These are phyloP conservation scores for Apodemia hepburni DNA, from an alignment of 2,888 invertebrate genomes.

Conservation along the genomic window DNA sequence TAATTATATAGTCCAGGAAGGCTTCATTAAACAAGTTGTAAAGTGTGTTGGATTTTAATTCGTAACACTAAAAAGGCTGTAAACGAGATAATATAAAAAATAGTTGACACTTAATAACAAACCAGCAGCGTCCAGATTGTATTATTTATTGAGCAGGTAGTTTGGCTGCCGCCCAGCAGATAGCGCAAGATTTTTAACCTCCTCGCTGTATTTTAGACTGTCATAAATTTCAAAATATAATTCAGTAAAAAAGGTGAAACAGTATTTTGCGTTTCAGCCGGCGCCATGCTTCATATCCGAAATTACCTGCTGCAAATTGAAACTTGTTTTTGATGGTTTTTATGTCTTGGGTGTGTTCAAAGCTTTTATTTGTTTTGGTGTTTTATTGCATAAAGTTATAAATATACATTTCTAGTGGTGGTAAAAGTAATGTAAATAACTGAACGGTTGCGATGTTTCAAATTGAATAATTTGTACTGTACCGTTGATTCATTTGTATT, in stretches of 20 bases:
- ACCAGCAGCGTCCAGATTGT: slow-evolving; percentile 40
- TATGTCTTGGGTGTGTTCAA: neutral
- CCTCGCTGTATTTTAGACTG: slow-evolving; percentile 59
- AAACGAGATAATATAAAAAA: neutral
- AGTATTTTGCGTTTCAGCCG: slow-evolving; percentile 36
- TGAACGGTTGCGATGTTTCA: too few relatives aligned
- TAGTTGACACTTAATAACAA: slow-evolving; percentile 9
- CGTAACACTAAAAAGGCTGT: too few relatives aligned
- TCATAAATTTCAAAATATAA: slow-evolving; percentile 68
- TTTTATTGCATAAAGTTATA: neutral
- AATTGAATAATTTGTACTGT: too few relatives aligned
- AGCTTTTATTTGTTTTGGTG: neutral
- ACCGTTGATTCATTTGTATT: too few relatives aligned
- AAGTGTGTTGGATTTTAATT: too few relatives aligned
- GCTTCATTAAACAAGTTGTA: too few relatives aligned
- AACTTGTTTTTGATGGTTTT: slow-evolving; percentile 22
- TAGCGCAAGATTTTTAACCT: slow-evolving; percentile 72
- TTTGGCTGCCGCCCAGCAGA: slow-evolving; percentile 69
- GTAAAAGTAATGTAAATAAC: too few relatives aligned
- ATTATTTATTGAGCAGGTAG: slow-evolving; percentile 75
- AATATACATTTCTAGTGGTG: too few relatives aligned
- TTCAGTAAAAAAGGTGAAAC: slow-evolving; percentile 59
- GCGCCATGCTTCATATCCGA: slow-evolving; percentile 23
- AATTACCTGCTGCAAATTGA: slow-evolving; percentile 26
- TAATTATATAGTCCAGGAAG: too few relatives aligned